Conservation (phyloP, 2,113 vertebrate species). For the Rissa tridactyla region DNA sequence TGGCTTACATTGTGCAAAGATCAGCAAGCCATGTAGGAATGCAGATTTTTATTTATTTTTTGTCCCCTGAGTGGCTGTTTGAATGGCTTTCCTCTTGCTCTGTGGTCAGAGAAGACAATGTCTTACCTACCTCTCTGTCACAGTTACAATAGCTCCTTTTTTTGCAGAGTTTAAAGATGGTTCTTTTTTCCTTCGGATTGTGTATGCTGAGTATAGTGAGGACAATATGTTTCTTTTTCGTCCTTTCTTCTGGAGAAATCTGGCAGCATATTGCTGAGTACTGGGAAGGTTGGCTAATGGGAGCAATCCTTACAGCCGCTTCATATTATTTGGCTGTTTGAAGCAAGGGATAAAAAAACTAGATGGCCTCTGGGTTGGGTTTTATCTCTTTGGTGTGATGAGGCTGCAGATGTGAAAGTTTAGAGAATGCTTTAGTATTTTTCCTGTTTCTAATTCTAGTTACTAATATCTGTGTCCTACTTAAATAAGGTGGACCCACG, state of each 20-base stretch:
- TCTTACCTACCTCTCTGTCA: neutral
- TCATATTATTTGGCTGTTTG: neutral
- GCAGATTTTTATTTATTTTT: neutral
- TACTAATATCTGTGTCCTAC: neutral
- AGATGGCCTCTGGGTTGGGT: neutral
- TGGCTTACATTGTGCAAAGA: neutral
- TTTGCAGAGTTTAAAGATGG: neutral
- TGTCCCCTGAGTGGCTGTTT: neutral
- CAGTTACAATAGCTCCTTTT: neutral
- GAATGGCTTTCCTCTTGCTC: neutral
- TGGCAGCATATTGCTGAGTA: neutral
- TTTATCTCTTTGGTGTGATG: neutral
- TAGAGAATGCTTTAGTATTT: neutral
- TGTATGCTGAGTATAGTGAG: neutral
- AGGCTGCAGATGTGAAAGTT: neutral
- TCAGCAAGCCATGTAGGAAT: neutral
- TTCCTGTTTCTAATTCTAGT: neutral
- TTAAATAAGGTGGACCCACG: neutral
- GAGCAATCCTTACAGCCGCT: neutral
- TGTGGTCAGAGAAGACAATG: neutral
- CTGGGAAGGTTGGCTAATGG: neutral
- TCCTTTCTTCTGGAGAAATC: neutral
- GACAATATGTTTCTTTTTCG: neutral
- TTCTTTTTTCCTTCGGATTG: neutral
- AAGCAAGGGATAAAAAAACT: neutral